phyloP scores from a whole-genome alignment of 2,797 vertebrate species.

The Staurois parvus region DNA sequence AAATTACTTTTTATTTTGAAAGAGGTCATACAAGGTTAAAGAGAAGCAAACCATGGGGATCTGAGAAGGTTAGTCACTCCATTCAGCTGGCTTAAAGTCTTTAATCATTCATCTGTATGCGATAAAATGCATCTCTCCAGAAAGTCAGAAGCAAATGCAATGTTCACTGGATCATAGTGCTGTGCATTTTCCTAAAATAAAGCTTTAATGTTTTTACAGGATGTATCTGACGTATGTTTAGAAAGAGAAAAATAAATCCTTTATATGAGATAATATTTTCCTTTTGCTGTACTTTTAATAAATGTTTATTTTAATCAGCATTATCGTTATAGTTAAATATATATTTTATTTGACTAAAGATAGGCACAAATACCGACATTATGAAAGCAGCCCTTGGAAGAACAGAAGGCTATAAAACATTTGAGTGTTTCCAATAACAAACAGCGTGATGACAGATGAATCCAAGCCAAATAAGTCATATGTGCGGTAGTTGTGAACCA shows the following conservation, averaged over 20 bases:
- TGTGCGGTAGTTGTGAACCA: no score
- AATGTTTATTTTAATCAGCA: not conserved
- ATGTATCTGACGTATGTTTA: no score
- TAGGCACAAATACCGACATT: no score
- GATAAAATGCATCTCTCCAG: conserved; percentile 29
- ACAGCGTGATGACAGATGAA: no score
- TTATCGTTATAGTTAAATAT: no score
- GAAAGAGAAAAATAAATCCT: not conserved
- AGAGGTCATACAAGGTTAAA: conserved; percentile 39
- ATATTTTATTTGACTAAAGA: no score
- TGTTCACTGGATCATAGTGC: conserved; percentile 20
- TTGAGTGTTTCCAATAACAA: no score
- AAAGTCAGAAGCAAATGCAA: conserved; percentile 23
- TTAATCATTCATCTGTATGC: conserved; percentile 55
- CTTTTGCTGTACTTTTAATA: not conserved
- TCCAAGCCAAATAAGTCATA: no score
- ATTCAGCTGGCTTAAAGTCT: conserved; percentile 50
- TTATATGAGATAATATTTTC: not conserved
- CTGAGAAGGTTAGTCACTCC: conserved; percentile 33
- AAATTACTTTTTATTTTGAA: conserved; percentile 4
- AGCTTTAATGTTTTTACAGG: not conserved
- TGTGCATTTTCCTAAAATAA: not conserved
- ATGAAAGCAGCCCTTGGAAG: no score
- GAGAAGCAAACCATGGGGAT: conserved; percentile 11
- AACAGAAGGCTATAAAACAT: no score